Evolutionary conservation across 2,113 vertebrate genomes (phyloP).

Genomic region (Phainopepla nitens): DNA sequence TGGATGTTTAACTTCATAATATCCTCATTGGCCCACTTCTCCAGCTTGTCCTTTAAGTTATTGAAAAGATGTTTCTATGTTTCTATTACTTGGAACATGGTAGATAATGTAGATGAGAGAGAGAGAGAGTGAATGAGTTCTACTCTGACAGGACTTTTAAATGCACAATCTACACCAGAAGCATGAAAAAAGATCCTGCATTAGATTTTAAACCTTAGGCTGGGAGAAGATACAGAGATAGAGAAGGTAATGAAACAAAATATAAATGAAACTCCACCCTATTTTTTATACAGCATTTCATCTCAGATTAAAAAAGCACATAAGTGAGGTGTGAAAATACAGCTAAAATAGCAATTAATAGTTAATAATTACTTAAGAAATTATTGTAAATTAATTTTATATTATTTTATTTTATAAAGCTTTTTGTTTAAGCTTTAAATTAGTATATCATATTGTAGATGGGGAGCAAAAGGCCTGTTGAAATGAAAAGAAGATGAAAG

Average conservation of each 20-base stretch:
- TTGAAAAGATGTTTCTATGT: neutral
- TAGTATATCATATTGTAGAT: neutral
- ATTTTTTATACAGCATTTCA: neutral
- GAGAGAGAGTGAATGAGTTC: neutral
- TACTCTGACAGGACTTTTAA: neutral
- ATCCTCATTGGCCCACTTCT: neutral
- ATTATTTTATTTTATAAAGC: neutral
- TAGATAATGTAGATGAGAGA: neutral
- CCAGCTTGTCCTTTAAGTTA: neutral
- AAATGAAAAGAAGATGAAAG: slow-evolving; percentile 1
- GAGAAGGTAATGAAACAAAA: neutral
- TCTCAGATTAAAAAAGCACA: neutral
- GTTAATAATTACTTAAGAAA: neutral
- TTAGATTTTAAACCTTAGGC: neutral
- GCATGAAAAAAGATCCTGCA: neutral
- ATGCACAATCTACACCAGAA: neutral
- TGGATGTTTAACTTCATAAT: neutral
- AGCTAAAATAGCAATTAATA: neutral
- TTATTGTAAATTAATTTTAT: neutral
- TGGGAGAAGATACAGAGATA: neutral
- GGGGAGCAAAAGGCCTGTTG: neutral
- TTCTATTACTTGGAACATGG: neutral
- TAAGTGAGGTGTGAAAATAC: neutral
- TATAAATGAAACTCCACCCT: neutral
- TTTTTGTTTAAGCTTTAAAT: neutral